Conservation (phyloP, 1,140 invertebrate genomes). For the Phortica variegata region DNA sequence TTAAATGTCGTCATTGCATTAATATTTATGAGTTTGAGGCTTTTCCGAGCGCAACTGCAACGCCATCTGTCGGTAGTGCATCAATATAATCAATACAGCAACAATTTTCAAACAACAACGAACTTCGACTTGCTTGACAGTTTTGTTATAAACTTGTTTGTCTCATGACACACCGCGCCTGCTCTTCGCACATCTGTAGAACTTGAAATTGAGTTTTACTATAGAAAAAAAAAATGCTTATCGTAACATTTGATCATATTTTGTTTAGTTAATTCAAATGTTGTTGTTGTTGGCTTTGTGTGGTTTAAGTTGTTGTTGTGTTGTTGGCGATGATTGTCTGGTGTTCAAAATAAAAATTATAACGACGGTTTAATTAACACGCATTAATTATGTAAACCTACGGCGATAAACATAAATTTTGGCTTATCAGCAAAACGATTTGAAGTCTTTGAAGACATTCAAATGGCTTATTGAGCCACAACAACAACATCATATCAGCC, state of each 20-base stretch:
- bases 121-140: no score
- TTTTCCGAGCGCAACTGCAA: no score
- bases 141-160: no score
- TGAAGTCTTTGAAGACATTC: background rate
- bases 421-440: conserved; percentile 4
- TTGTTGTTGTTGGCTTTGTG: conserved; percentile 15
- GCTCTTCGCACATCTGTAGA: no score
- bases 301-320: conserved; percentile 16
- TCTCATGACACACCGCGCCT: no score
- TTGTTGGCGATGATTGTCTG: conserved; percentile 4
- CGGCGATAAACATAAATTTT: conserved; percentile 11
- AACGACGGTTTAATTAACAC: conserved; percentile 36
- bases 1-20: conserved; percentile 28
- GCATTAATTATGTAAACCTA: conserved; percentile 49
- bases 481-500: background rate
- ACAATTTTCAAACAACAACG: no score
- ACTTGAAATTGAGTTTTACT: no score
- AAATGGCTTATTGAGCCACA: no score
- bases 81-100: no score
- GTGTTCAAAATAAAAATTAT: conserved; percentile 27
- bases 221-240: no score
- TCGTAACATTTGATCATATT: conserved; percentile 13
- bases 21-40: conserved; percentile 50
- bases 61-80: no score
- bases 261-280: no score